These are phyloP conservation scores for Thunnus albacares DNA, from an alignment of 2,797 vertebrate genomes.

Conservation along the genomic window DNA sequence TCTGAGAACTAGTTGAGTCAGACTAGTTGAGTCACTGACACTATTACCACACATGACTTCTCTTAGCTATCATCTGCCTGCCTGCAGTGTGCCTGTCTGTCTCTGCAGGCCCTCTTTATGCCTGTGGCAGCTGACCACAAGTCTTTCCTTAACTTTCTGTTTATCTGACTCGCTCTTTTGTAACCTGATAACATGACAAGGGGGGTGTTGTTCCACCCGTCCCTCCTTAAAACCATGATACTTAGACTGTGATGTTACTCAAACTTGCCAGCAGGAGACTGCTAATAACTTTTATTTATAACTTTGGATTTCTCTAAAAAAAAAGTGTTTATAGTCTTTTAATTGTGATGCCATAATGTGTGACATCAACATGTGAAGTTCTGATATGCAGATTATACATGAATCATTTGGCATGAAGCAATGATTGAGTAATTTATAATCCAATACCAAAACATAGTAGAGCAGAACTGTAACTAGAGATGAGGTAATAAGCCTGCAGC, in stretches of 20 bases:
- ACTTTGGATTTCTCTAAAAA: neutral
- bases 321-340: too few species aligned
- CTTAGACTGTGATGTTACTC: neutral
- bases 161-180: neutral
- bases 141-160: conserved; percentile 69
- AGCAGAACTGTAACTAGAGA: neutral
- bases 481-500: neutral
- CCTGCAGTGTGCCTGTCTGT: neutral
- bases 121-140: neutral
- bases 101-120: neutral
- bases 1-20: neutral
- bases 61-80: neutral
- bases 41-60: neutral
- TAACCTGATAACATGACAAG: neutral
- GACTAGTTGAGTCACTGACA: neutral
- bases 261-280: neutral
- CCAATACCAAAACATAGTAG: neutral
- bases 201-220: too few species aligned
- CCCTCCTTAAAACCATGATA: neutral
- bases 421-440: neutral
- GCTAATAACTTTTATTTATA: conserved; percentile 12
- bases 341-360: too few species aligned
- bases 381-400: neutral
- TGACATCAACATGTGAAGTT: neutral
- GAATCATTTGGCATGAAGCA: neutral